Conservation (phyloP, 2,888 invertebrate genomes). For the Orthonevra nobilis region DNA sequence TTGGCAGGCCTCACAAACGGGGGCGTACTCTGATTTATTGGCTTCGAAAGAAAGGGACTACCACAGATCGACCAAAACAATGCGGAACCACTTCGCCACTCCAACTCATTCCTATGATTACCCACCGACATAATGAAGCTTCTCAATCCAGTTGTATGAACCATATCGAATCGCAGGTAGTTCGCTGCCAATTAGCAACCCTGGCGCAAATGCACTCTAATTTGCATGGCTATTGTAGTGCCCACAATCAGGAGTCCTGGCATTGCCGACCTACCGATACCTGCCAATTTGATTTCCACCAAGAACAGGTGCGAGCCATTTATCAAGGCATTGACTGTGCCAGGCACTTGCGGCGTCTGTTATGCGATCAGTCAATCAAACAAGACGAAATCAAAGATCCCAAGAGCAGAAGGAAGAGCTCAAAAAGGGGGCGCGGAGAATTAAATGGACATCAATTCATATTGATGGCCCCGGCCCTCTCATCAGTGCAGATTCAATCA, state of each 20-base stretch:
- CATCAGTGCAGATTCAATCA: slow-evolving; percentile 67
- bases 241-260: not conserved
- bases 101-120: slow-evolving; percentile 52
- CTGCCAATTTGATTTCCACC: slow-evolving; percentile 43
- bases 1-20: slow-evolving; percentile 29
- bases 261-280: slow-evolving; percentile 39
- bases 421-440: slow-evolving; percentile 45
- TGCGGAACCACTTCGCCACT: slow-evolving; percentile 48
- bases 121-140: not conserved
- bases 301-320: slow-evolving; percentile 63
- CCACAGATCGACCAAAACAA: slow-evolving; percentile 7
- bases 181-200: slow-evolving; percentile 58
- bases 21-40: slow-evolving; percentile 46
- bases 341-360: slow-evolving; percentile 36
- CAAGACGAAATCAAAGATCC: slow-evolving; percentile 42
- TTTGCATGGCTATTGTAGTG: slow-evolving; percentile 33
- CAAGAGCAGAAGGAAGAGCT: not conserved
- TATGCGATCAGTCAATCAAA: slow-evolving; percentile 60
- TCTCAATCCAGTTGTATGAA: not conserved
- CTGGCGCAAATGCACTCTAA: slow-evolving; percentile 34
- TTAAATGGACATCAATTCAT: slow-evolving; percentile 64
- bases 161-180: slow-evolving; percentile 60
- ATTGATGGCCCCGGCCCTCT: slow-evolving; percentile 63
- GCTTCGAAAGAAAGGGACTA: slow-evolving; percentile 10
- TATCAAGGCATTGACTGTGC: slow-evolving; percentile 51